A percentile compares a stretch with the other conserved stretches of the same genome.
Conservation (phyloP, 1,140 invertebrate species). For the Eumaeus atala region DNA sequence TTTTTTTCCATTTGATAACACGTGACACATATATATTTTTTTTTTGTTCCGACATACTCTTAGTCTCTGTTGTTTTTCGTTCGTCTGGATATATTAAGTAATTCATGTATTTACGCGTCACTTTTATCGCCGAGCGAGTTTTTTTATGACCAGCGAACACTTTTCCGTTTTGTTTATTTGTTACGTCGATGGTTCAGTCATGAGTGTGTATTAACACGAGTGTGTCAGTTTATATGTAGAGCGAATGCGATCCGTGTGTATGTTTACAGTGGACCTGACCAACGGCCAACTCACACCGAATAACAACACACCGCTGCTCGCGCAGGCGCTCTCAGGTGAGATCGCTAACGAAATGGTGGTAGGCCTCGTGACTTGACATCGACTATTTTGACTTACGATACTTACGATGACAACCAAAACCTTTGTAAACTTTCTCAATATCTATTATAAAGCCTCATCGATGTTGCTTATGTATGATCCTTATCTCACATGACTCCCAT, state of each 20-base stretch:
- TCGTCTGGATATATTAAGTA: constrained; percentile 59
- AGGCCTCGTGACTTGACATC: too few relatives aligned
- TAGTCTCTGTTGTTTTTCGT: constrained; percentile 50
- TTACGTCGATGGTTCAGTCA: constrained; percentile 62
- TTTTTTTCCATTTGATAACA: constrained; percentile 70
- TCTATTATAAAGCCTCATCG: too few relatives aligned
- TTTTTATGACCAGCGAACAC: constrained; percentile 41
- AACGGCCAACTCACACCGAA: constrained; percentile 95
- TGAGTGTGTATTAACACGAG: constrained; percentile 53
- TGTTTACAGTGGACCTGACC: constrained; percentile 93
- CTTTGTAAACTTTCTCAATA: too few relatives aligned
- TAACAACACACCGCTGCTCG: constrained; percentile 94
- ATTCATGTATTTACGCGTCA: constrained; percentile 62
- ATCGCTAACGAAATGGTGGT: constrained; percentile 23
- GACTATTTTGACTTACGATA: too few relatives aligned
- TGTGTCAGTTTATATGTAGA: constrained; percentile 47
- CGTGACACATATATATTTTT: constrained; percentile 68
- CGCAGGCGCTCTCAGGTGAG: constrained; percentile 94
- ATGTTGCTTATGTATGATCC: too few relatives aligned
- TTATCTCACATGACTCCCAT: too few relatives aligned
- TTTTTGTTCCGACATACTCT: constrained; percentile 67
- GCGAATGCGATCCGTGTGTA: constrained; percentile 72
- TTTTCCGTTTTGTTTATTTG: constrained; percentile 30
- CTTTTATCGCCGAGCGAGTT: constrained; percentile 31
- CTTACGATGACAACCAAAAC: too few relatives aligned